Evolutionary conservation across 2,888 invertebrate genomes (phyloP), one percentile per base, ranked within the genome.

Genomic region (Thalpophila matura): DNA sequence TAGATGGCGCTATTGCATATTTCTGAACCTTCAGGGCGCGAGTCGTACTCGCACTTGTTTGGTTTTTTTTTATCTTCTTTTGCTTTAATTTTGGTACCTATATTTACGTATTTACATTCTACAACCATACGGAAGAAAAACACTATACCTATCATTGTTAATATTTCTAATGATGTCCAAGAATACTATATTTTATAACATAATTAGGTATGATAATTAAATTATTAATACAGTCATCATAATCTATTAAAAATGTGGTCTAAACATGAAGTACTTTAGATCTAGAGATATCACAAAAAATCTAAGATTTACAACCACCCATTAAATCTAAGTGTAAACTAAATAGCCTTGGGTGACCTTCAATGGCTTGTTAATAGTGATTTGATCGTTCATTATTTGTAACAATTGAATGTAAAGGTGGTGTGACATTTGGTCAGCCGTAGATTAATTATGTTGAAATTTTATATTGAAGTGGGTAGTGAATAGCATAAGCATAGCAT

Each of bases 331-430:
- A 38, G n/a, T 38, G 26, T 57, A 33, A 49, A 58, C 37, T n/a
- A 35, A 54, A 45, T 33, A 56, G 31, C 66, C 46, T 76, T 73
- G 55, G 4, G 7, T 27, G 35, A 49, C 77, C 79, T 65, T 75
- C 65, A 37, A n/a, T 18, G 38, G 47, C 16, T n/a, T n/a, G 20
- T 26, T 31, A 20, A 38, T 6, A 4, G 14, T 43, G 45, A 46
- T 55, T 61, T 49, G 37, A 49, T 57, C 57, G 42, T 49, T 66
- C 43, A 40, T 57, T 65, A 65, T 67, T 54, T 60, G 54, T 26
- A 55, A 65, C 49, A 62, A 63, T 51, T 60, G 45, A 6, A 40
- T 14, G 40, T 49, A 40, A 55, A 49, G 35, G 31, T 22, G 4
- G 24, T 24, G 33, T 64, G 47, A 29, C 33, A 65, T 64, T 57